Evolutionary conservation across 2,888 invertebrate genomes (phyloP).

Genomic region (Perizoma flavofasciatum): DNA sequence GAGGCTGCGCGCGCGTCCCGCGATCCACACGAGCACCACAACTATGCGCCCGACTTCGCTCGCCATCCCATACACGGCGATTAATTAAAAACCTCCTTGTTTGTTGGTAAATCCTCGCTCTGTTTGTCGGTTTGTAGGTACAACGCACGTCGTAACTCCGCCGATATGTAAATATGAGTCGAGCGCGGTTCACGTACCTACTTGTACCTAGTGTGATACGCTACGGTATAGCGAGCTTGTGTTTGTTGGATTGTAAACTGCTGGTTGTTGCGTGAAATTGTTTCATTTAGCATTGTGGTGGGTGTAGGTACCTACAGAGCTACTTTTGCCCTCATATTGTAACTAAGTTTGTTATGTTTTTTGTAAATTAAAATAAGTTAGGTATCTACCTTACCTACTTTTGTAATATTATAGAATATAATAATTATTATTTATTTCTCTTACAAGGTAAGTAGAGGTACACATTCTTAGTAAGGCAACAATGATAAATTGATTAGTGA

Average conservation of each 20-base stretch:
- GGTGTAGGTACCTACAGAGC: not conserved
- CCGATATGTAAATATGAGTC: conserved; percentile 19
- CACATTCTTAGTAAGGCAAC: no score
- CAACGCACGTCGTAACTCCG: conserved; percentile 7
- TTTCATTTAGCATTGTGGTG: conserved; percentile 7
- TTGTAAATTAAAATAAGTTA: no score
- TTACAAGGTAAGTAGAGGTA: no score
- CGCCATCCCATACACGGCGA: conserved; percentile 10
- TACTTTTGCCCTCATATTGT: no score
- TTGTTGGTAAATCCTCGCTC: conserved; percentile 13
- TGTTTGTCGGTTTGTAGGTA: conserved; percentile 1
- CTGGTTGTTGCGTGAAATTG: conserved; percentile 14
- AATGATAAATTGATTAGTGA: no score
- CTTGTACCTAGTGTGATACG: conserved; percentile 3
- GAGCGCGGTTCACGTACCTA: conserved; percentile 4
- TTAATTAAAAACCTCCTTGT: conserved; percentile 17
- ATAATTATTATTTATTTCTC: no score
- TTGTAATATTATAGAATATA: no score
- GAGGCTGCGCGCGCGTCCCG: not conserved
- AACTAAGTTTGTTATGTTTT: no score
- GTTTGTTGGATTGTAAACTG: conserved; percentile 16
- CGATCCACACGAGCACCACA: conserved; percentile 5
- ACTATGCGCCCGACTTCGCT: conserved; percentile 5
- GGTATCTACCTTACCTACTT: no score
- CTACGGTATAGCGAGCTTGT: conserved; percentile 4